Conservation (phyloP, 1,140 invertebrate species). For the Eriosoma lanigerum region DNA sequence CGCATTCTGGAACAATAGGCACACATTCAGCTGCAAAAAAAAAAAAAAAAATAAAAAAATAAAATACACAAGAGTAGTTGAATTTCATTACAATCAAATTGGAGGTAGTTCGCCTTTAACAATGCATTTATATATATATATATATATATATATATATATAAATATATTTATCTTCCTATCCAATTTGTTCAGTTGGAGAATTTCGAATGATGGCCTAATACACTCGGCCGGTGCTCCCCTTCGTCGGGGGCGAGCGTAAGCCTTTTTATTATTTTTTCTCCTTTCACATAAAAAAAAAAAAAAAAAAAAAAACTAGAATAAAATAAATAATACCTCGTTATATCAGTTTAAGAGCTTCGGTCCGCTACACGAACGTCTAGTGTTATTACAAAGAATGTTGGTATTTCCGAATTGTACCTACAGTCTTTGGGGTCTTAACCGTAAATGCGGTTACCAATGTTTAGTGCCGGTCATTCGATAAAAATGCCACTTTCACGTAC, state of each 20-base stretch:
- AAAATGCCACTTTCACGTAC: background rate
- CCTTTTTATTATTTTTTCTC: no score
- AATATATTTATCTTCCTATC: background rate
- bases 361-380: background rate
- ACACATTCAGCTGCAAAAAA: background rate
- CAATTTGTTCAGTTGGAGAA: constrained; percentile 30
- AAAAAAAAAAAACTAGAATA: no score
- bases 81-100: constrained; percentile 35
- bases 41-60: background rate
- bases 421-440: background rate
- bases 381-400: constrained; percentile 27
- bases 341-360: constrained; percentile 33
- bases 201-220: constrained; percentile 31
- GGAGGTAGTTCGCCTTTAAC: constrained; percentile 13
- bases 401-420: background rate
- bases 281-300: no score
- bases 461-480: background rate
- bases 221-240: constrained; percentile 10
- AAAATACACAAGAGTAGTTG: background rate
- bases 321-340: constrained; percentile 23
- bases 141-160: background rate
- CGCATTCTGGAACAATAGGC: background rate
- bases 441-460: constrained; percentile 15
- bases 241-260: constrained; percentile 1
- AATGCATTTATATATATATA: background rate